Evolutionary conservation across 2,888 invertebrate species (phyloP).

Genomic region (Chaetogeoica ovagalla): DNA sequence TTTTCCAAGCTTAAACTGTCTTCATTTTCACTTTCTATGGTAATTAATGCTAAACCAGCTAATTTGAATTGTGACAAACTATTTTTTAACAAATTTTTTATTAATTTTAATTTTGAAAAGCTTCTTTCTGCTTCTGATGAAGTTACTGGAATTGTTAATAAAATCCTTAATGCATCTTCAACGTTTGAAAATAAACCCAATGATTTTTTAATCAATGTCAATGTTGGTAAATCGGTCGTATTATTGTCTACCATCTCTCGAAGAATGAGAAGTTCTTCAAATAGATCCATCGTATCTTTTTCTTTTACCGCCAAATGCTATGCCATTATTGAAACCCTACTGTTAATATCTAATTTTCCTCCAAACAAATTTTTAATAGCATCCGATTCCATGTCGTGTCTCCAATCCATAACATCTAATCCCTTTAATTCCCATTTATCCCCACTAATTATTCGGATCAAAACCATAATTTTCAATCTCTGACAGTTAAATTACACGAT

Average conservation of each 20-base stretch:
- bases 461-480: no score
- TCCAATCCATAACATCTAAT: no score
- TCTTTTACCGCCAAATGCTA: no score
- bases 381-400: no score
- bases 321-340: no score
- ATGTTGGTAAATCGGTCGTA: constrained; percentile 4
- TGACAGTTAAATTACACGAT: no score
- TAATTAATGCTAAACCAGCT: constrained; percentile 12
- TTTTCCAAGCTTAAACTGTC: constrained; percentile 8
- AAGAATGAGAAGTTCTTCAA: constrained; percentile 30
- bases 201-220: constrained; percentile 61
- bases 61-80: constrained; percentile 20
- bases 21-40: constrained; percentile 8
- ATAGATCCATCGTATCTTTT: constrained; percentile 21
- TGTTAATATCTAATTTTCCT: no score
- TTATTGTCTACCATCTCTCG: constrained; percentile 7
- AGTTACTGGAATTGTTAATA: constrained; percentile 60
- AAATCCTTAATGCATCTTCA: background rate
- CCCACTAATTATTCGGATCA: no score
- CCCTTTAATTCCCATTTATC: no score
- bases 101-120: constrained; percentile 33
- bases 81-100: constrained; percentile 8
- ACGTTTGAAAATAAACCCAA: constrained; percentile 55
- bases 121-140: constrained; percentile 9
- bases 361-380: no score